phyloP scores from a whole-genome alignment of 2,888 invertebrate species.

The Cerastis rubricosa region DNA sequence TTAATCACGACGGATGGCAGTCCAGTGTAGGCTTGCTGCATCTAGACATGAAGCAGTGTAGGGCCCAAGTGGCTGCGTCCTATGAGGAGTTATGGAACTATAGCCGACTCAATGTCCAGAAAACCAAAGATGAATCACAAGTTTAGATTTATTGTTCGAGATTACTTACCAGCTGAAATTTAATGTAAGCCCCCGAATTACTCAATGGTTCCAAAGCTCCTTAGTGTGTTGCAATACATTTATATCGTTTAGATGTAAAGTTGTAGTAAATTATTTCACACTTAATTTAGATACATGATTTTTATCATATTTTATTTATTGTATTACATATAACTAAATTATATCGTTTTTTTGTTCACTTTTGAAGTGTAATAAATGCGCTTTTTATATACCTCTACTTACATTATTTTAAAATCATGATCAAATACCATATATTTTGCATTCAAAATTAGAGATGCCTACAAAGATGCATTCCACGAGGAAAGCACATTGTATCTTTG shows the following conservation, averaged over 20 bases:
- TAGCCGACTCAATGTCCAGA: conserved; percentile 79
- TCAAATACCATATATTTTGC: conserved; percentile 87
- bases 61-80: conserved; percentile 67
- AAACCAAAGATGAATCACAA: conserved; percentile 90
- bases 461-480: conserved; percentile 87
- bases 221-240: conserved; percentile 89
- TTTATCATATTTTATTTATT: conserved; percentile 89
- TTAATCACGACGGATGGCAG: conserved; percentile 80
- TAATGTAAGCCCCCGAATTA: conserved; percentile 81
- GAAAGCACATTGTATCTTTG: conserved; percentile 86
- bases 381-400: conserved; percentile 89
- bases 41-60: conserved; percentile 58
- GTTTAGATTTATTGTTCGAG: conserved; percentile 85
- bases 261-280: conserved; percentile 90
- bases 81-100: conserved; percentile 89
- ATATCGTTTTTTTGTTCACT: conserved; percentile 86
- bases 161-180: conserved; percentile 84
- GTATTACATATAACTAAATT: conserved; percentile 86
- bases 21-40: conserved; percentile 66
- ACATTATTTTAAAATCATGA: conserved; percentile 89
- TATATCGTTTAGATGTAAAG: conserved; percentile 89
- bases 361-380: conserved; percentile 87
- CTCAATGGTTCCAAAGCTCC: conserved; percentile 89
- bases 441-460: conserved; percentile 82
- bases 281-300: conserved; percentile 88